Percentiles rank a stretch among this genome's conserved stretches.
These are phyloP conservation scores for Seladonia tumulorum DNA, from an alignment of 2,888 invertebrate genomes.

Conservation along the genomic window DNA sequence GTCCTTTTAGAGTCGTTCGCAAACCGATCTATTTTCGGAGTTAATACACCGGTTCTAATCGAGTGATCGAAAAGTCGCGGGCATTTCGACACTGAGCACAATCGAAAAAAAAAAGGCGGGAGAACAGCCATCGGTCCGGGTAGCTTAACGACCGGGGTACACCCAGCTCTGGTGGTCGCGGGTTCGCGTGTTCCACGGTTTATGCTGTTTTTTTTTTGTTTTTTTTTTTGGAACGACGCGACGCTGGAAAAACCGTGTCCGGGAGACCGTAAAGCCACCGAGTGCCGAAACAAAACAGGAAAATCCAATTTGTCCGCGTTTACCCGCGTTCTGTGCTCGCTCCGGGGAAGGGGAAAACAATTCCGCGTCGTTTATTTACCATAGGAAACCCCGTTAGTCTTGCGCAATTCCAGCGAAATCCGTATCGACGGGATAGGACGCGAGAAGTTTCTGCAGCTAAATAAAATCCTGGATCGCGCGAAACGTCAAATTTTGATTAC, in stretches of 20 bases:
- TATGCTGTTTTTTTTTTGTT: not conserved
- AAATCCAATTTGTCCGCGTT: not conserved
- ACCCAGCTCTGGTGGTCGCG: not conserved
- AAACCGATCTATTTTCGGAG: not conserved
- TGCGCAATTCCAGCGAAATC: not conserved
- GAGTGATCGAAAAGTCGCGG: not conserved
- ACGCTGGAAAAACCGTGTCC: not conserved
- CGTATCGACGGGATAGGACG: not conserved
- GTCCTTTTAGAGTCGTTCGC: conserved; percentile 8
- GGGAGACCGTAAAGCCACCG: not conserved
- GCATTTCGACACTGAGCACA: not conserved
- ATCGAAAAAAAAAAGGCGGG: not conserved
- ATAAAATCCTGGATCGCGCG: not conserved
- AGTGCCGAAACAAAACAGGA: not conserved
- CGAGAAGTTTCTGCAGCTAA: not conserved
- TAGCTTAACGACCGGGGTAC: not conserved
- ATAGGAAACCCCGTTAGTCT: not conserved
- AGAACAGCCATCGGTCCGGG: not conserved
- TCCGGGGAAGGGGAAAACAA: not conserved
- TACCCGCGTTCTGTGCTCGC: not conserved
- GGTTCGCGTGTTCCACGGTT: not conserved
- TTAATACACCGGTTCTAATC: not conserved
- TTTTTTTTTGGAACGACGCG: not conserved
- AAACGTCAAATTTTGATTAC: not conserved
- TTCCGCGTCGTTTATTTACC: conserved; percentile 1